phyloP scores from a whole-genome alignment of 2,113 vertebrate genomes.

The Oriolus oriolus region DNA sequence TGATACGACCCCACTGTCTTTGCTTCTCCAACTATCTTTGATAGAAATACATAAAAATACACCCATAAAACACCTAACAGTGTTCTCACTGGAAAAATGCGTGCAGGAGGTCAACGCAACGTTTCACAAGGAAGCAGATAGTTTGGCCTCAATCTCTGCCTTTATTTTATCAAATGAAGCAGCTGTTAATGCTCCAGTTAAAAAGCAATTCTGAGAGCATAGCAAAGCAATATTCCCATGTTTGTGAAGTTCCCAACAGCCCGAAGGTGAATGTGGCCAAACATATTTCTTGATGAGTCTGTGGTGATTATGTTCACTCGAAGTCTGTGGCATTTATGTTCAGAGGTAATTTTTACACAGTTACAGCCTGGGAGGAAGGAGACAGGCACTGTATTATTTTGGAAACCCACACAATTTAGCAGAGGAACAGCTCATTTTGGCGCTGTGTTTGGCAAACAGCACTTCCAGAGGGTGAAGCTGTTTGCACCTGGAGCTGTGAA shows the following conservation, averaged over 20 bases:
- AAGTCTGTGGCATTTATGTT: background rate
- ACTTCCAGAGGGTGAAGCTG: background rate
- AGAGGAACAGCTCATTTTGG: background rate
- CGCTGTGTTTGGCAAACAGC: background rate
- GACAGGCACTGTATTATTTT: background rate
- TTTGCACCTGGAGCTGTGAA: background rate
- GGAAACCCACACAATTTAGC: background rate
- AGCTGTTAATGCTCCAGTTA: background rate
- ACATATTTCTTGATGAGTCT: background rate
- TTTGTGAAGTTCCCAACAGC: background rate
- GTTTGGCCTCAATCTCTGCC: background rate
- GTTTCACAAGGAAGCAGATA: background rate
- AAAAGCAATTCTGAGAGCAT: background rate
- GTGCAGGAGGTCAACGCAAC: accelerated
- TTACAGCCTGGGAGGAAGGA: background rate
- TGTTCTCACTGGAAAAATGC: accelerated
- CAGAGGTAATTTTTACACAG: background rate
- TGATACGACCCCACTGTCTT: background rate
- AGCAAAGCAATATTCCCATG: accelerated
- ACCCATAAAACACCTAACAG: background rate
- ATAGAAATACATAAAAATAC: background rate
- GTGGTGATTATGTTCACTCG: background rate
- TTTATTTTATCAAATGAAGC: background rate
- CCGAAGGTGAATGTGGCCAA: background rate
- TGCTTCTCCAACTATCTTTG: background rate